Evolutionary conservation across 2,113 vertebrate genomes (phyloP), one percentile per base, ranked within the genome.

Genomic region (Lycaon pictus): DNA sequence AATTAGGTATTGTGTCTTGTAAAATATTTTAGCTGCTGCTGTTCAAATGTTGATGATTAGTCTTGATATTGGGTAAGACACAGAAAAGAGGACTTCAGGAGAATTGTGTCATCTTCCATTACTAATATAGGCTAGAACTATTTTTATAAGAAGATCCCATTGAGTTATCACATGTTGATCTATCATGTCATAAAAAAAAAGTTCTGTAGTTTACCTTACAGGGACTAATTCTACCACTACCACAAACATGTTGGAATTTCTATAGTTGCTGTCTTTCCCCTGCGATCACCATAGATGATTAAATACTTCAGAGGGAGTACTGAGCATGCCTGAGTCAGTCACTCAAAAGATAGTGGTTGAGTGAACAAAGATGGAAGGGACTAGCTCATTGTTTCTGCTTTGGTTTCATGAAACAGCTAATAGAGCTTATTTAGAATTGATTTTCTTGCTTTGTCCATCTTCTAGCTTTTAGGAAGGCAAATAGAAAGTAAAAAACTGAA

Each of bases 401-500:
- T 27, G 67, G 22, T 67, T 80, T 80, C 69, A n/a, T 95, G 62
- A 84, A 43, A 74, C 20, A 71, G 62, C 86, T 95, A 3, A 55
- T 92, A 96, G 9, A 95, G 67, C 23, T 81, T 84, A 91, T 32
- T 90, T 69, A 76, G 51, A 94, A 69, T 4, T 93, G 32, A 43
- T 82, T 88, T 96, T 85, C 87, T 90, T 92, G 35, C 35, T 53
- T 85, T 51, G 20, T 91, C 65, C 25, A 82, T 37, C 27, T 48
- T 91, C 32, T 95, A 27, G 60, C 92, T 95, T 89, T 89, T 37
- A 90, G 72, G 91, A 71, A 92, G 43, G 27, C n/a, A 89, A 79
- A 9, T 69, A n/a, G 80, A 63, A 76, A 63, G 4, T 27, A 71
- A 90, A 77, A 93, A 86, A 32, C 74, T 56, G 69, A 95, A 86